Percentiles rank a stretch among this genome's conserved stretches.
phyloP scores from a whole-genome alignment of 2,888 invertebrate genomes.

The Sphaeridia pumilis region DNA sequence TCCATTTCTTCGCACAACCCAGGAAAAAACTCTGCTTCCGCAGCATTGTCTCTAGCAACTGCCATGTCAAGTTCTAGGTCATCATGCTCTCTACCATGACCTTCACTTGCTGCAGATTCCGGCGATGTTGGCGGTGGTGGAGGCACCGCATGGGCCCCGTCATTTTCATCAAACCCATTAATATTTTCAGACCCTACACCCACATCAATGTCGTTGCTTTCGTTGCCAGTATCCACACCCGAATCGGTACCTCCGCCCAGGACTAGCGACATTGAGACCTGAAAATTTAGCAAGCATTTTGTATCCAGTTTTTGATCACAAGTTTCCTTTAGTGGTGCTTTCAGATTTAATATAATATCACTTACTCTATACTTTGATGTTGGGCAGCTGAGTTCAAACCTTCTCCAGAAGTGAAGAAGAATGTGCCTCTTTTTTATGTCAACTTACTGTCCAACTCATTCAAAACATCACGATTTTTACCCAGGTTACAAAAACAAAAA shows the following conservation, averaged over 20 bases:
- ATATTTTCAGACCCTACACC: constrained; percentile 14
- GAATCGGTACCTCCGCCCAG: constrained; percentile 45
- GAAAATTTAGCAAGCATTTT: no score
- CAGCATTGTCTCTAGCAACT: background rate
- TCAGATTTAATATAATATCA: no score
- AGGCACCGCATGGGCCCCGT: constrained; percentile 8
- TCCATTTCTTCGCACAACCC: constrained; percentile 25
- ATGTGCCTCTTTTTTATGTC: no score
- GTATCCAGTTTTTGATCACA: no score
- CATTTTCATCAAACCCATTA: constrained; percentile 9
- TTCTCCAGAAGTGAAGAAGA: no score
- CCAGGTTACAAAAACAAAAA: no score
- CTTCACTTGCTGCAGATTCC: constrained; percentile 18
- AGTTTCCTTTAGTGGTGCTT: no score
- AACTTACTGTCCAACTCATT: no score
- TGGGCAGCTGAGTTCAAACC: no score
- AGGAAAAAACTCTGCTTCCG: no score
- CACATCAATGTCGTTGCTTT: constrained; percentile 49
- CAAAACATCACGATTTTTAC: no score
- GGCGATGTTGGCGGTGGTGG: constrained; percentile 35
- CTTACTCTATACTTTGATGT: no score
- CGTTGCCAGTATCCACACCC: constrained; percentile 60
- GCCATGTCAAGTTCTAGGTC: constrained; percentile 14
- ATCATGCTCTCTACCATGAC: constrained; percentile 15
- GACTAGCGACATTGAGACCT: constrained; percentile 11